These are phyloP conservation scores for Momotus momota DNA, from an alignment of 2,797 vertebrate genomes.

Conservation along the genomic window DNA sequence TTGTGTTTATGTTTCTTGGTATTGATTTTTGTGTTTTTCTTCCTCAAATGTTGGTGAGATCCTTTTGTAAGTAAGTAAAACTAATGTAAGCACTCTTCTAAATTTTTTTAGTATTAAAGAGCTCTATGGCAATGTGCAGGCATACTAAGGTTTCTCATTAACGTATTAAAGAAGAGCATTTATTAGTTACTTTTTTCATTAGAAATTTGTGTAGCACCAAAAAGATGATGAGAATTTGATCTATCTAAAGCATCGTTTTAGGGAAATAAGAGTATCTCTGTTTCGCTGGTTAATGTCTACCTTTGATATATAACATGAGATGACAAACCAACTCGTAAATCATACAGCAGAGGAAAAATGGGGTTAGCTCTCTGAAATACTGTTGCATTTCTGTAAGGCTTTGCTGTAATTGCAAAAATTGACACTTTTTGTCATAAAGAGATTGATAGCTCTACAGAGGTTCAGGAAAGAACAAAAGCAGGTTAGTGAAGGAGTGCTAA, in stretches of 20 bases:
- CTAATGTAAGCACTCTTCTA: not conserved
- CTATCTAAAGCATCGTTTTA: not conserved
- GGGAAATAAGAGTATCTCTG: not conserved
- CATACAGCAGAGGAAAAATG: not conserved
- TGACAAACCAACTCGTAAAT: not conserved
- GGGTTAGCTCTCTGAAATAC: not conserved
- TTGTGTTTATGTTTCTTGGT: slow-evolving; percentile 59
- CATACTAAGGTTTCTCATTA: not conserved
- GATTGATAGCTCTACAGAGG: slow-evolving; percentile 10
- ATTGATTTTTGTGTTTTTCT: slow-evolving; percentile 55
- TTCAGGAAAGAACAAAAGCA: slow-evolving; percentile 4
- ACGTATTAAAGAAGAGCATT: not conserved
- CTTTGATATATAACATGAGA: not conserved
- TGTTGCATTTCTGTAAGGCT: not conserved
- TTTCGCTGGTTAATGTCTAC: not conserved
- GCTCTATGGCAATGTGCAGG: not conserved
- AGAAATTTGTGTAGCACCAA: not conserved
- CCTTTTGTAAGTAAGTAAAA: not conserved
- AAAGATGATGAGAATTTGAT: not conserved
- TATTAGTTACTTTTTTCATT: not conserved
- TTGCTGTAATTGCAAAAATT: not conserved
- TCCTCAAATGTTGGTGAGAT: not conserved
- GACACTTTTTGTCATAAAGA: not conserved
- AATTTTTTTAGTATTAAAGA: not conserved
- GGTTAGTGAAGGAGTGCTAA: not conserved